Base-by-base conservation (phyloP, 2,797 vertebrate species). In the Lepilemur septentrionalis region DNA sequence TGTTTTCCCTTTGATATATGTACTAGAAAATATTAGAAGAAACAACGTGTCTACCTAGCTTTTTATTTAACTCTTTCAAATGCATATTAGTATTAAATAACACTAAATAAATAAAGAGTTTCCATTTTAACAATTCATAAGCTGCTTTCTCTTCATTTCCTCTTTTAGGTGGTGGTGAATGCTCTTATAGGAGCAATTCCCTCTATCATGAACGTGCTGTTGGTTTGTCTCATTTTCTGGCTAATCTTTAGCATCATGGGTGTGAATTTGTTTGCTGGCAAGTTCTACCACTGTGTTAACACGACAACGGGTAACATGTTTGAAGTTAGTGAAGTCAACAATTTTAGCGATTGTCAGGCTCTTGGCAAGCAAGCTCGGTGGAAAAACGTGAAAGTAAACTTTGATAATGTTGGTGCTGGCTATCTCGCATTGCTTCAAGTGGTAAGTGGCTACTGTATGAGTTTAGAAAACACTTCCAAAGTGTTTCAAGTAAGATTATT, bases 141-240 rank as follows among this genome's bases (percentile, higher is more conserved):
- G 11, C 55, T 69, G 67, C 75, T 90, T 76, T 94, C 87, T 73
- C 84, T 14, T 23, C 89, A 1, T 97, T 96, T 95, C 96, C 63
- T 97, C 89, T 52, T 97, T 90, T 97, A 99, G 99, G 99, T 99
- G 97, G 99, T 99, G 96, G 99, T 99, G 98, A 99, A 99, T 75
- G 99, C 99, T 96, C 99, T 99, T 41, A 98, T 99, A 50, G 99
- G 99, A 93, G 99, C 99, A 86, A 99, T 99, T 98, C 99, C 99
- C 69, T 99, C 99, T 91, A 99, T 99, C 98, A 99, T 99, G 99
- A 99, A 99, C 65, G 99, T 99, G 96, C 98, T 99, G 89, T 98
- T 99, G 98, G 99, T 99, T 50, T 99, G 99, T 98, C 99, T 99
- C 98, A 99, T 99, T 98, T 99, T 99, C 98, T 99, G 99, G 99